phyloP scores from a whole-genome alignment of 2,888 invertebrate species.

The Aphrophora alni region DNA sequence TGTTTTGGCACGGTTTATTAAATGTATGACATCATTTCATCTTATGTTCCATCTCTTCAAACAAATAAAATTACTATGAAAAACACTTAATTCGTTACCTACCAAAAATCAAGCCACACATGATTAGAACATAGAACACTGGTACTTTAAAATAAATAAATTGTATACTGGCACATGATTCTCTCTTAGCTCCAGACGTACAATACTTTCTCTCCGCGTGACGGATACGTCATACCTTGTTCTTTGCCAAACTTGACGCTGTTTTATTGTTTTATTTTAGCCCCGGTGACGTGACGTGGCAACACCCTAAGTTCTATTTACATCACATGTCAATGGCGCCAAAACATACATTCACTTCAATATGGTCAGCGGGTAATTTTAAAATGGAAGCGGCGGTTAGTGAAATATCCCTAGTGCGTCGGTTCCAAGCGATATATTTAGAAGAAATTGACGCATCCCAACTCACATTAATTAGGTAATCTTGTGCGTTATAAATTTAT shows the following conservation, averaged over 20 bases:
- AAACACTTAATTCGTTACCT: too few relatives aligned
- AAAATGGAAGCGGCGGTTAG: not conserved
- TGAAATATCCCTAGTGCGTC: not conserved
- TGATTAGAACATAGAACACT: too few relatives aligned
- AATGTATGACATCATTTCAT: too few relatives aligned
- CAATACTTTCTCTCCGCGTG: too few relatives aligned
- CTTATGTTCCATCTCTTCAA: too few relatives aligned
- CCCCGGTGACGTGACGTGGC: not conserved
- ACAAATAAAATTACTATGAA: too few relatives aligned
- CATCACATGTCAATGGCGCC: not conserved
- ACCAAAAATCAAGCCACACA: too few relatives aligned
- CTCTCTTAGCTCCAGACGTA: too few relatives aligned
- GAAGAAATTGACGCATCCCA: not conserved
- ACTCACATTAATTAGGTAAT: not conserved
- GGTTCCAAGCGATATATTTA: not conserved
- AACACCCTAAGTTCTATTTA: not conserved
- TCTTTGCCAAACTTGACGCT: not conserved
- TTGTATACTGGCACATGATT: too few relatives aligned
- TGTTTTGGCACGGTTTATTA: too few relatives aligned
- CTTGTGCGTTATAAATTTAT: too few relatives aligned
- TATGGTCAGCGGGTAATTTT: not conserved
- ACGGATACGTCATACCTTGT: not conserved
- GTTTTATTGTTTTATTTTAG: not conserved
- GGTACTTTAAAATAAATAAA: too few relatives aligned
- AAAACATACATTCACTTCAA: not conserved